These are phyloP conservation scores for Morelia viridis DNA, from an alignment of 2,797 vertebrate genomes.

Conservation along the genomic window DNA sequence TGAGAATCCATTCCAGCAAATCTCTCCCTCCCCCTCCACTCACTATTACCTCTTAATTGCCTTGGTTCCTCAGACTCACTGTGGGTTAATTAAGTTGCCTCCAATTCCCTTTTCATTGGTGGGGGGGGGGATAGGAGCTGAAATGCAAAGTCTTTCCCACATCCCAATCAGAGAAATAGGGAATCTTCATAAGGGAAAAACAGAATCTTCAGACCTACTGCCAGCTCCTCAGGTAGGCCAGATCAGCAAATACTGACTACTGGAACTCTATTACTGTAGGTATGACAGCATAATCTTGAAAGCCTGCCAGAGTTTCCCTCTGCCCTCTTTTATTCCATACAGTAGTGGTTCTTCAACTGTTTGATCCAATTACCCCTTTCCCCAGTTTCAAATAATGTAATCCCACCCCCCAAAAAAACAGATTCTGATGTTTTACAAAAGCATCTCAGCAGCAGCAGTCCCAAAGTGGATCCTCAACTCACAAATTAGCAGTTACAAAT, in stretches of 20 bases:
- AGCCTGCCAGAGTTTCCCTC: not conserved
- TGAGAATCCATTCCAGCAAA: conserved; percentile 1
- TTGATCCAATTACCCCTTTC: not conserved
- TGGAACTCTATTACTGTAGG: not conserved
- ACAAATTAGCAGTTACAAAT: not conserved
- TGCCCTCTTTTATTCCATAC: not conserved
- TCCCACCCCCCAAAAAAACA: not conserved
- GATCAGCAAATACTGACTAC: not conserved
- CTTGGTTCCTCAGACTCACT: not conserved
- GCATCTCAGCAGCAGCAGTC: not conserved
- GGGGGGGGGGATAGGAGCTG: not conserved
- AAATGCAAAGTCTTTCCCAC: not conserved
- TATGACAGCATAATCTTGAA: not conserved
- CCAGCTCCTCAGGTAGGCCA: not conserved
- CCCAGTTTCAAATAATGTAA: not conserved
- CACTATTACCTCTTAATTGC: not conserved
- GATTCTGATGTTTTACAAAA: not conserved
- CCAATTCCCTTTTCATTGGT: not conserved
- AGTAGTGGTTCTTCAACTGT: not conserved
- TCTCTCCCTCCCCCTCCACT: not conserved
- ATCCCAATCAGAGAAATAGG: not conserved
- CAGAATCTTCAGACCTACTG: not conserved
- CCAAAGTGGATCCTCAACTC: not conserved
- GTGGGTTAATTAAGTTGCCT: conserved; percentile 10
- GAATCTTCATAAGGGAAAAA: conserved; percentile 29